Base-by-base conservation (phyloP, 1,140 invertebrate species). In the Harlomillsia oculata region DNA sequence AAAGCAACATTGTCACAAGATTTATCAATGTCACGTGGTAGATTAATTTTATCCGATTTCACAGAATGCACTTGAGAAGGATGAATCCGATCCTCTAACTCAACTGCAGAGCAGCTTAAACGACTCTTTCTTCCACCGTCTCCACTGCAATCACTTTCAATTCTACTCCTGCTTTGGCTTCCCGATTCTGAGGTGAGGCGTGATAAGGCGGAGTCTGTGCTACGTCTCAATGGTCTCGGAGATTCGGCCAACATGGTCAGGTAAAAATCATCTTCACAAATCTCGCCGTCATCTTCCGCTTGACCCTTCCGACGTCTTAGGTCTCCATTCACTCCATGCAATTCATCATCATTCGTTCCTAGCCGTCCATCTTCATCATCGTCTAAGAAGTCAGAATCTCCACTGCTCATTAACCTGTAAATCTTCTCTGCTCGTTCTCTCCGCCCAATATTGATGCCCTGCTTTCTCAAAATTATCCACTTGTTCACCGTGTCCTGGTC, bases 181-280 rank as follows among this genome's bases (percentile, higher is more conserved):
- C 48, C 49, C 9, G 59, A 61, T 9, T 61, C 59, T 25, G 53
- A 56, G 14, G 59, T 61, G 29, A 61, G 49, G n/a, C 53, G 59
- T 41, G 53, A 56, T 53, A 61, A 34, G 21, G 54, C 59, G 23
- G 59, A 62, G 26, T 62, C 59, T 23, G 48, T 56, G 28, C 54
- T 62, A n/a, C 59, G 34, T 37, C 59, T 52, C 36, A 53, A 36
- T 18, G 59, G 59, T 32, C 51, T 40, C 1, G 59, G 59, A 29
- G 59, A 62, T 32, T 41, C 59, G 13, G 30, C 49, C n/a, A 57
- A 23, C 59, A 62, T 62, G 16, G 54, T 43, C 11, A 62, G 37
- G 29, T 57, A 62, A 53, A 62, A 62, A 37, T 62, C 59, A 43
- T 62, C 54, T 37, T 53, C 54, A 49, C 49, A 56, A 41, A 57